Percentiles rank a stretch among this genome's conserved stretches.
Evolutionary conservation across 2,113 vertebrate genomes (phyloP).

Genomic region (Periophthalmus modestus): DNA sequence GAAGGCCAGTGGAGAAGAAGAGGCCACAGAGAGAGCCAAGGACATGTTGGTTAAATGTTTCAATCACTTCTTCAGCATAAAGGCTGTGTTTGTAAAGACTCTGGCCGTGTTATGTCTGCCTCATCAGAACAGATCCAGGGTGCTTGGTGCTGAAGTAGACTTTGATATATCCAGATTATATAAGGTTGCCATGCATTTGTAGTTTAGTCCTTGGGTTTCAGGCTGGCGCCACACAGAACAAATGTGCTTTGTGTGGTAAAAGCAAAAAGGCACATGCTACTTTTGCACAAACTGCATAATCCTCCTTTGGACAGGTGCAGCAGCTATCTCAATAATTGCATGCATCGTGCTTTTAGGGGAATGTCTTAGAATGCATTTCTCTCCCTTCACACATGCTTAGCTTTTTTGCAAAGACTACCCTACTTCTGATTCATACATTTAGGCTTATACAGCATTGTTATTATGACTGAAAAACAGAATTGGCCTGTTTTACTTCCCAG

Average conservation of each 20-base stretch:
- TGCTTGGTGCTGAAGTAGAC: not conserved
- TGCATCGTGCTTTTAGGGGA: not conserved
- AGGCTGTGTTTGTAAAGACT: slow-evolving; percentile 65
- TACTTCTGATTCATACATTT: not conserved
- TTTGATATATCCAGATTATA: not conserved
- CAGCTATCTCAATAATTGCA: not conserved
- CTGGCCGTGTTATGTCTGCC: slow-evolving; percentile 30
- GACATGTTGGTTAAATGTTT: slow-evolving; percentile 62
- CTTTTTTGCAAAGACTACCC: not conserved
- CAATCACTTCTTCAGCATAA: slow-evolving; percentile 60
- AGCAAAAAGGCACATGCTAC: slow-evolving; percentile 15
- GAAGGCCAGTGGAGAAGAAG: slow-evolving; percentile 36
- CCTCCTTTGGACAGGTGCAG: slow-evolving; percentile 5
- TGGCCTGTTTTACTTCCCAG: not conserved
- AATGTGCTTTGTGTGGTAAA: slow-evolving; percentile 11
- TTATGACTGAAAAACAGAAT: not conserved
- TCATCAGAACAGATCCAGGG: slow-evolving; percentile 43
- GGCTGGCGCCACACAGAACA: slow-evolving; percentile 3
- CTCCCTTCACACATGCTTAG: not conserved
- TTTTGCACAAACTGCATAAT: slow-evolving; percentile 19
- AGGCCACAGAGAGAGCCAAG: slow-evolving; percentile 34
- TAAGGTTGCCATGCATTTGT: not conserved
- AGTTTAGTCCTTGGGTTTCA: not conserved
- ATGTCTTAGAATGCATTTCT: not conserved
- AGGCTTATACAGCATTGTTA: not conserved